Conservation (phyloP, 2,113 vertebrate species). For the Oncorhynchus gorbuscha region DNA sequence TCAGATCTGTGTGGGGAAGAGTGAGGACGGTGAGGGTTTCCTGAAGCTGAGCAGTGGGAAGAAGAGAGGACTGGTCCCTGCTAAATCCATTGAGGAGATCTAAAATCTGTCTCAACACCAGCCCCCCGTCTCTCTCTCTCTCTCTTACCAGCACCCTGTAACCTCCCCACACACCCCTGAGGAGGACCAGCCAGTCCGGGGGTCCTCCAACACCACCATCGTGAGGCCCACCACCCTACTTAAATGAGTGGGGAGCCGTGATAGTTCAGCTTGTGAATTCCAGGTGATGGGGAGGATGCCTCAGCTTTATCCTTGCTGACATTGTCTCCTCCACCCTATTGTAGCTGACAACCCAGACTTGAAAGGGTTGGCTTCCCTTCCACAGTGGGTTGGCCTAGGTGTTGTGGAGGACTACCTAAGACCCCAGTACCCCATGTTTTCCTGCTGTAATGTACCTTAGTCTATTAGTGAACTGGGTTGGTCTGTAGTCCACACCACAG, state of each 20-base stretch:
- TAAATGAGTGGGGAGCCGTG: background rate
- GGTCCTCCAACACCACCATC: too few species aligned
- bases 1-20: conserved; percentile 86
- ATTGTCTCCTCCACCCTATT: background rate
- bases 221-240: background rate
- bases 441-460: background rate
- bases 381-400: background rate
- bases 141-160: background rate
- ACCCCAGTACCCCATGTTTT: background rate
- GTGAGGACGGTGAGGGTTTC: conserved; percentile 77
- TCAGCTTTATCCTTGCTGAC: background rate
- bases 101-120: conserved; percentile 44
- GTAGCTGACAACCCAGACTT: background rate
- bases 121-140: background rate
- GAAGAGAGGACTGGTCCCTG: conserved; percentile 87
- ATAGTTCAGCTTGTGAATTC: background rate
- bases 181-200: too few species aligned
- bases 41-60: conserved; percentile 88
- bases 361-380: background rate
- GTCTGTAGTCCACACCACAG: background rate
- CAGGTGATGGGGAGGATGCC: background rate
- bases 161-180: background rate
- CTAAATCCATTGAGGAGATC: conserved; percentile 83
- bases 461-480: background rate
- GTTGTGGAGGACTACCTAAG: background rate